phyloP scores from a whole-genome alignment of 2,797 vertebrate species.

The Pogoniulus pusillus region DNA sequence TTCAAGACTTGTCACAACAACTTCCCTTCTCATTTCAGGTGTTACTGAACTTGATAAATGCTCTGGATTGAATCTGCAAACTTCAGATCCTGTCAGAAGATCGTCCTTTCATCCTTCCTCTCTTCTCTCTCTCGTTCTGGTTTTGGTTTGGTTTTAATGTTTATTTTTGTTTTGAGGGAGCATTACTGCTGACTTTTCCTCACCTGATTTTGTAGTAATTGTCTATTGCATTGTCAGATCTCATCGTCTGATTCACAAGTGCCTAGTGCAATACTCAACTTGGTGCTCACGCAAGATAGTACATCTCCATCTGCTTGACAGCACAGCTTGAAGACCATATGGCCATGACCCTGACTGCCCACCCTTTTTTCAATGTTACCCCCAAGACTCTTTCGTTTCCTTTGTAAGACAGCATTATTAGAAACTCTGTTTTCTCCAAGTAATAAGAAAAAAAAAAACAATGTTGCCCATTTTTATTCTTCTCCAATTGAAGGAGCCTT shows the following conservation, averaged over 20 bases:
- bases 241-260: slow-evolving; percentile 54
- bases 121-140: neutral
- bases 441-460: neutral
- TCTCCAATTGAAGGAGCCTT: neutral
- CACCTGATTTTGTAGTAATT: slow-evolving; percentile 47
- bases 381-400: slow-evolving; percentile 60
- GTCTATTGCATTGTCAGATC: slow-evolving; percentile 4
- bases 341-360: slow-evolving; percentile 66
- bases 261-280: slow-evolving; percentile 57
- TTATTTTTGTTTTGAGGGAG: neutral
- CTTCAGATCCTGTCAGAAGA: neutral
- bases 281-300: slow-evolving; percentile 54
- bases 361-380: slow-evolving; percentile 66
- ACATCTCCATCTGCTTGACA: slow-evolving; percentile 68
- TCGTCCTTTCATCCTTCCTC: neutral
- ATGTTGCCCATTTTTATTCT: neutral
- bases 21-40: neutral
- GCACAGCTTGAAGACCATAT: slow-evolving; percentile 75
- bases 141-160: neutral
- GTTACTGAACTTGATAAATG: slow-evolving; percentile 5
- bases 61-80: neutral
- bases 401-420: slow-evolving; percentile 49
- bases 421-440: slow-evolving; percentile 45
- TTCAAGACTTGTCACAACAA: slow-evolving; percentile 22
- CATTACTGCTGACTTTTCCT: slow-evolving; percentile 28